phyloP scores from a whole-genome alignment of 2,888 invertebrate species.

The Mamestra brassicae region DNA sequence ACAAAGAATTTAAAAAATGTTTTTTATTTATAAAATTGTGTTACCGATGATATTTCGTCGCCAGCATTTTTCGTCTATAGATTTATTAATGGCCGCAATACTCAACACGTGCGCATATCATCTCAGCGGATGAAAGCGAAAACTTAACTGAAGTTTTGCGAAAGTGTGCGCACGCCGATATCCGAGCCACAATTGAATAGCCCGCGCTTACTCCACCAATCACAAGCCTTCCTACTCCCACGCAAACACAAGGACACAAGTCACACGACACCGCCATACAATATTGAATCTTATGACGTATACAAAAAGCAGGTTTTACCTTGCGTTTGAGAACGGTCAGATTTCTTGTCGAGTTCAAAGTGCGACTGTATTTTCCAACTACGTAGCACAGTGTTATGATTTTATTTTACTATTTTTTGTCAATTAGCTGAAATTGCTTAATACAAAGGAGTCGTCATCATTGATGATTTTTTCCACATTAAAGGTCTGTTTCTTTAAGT shows the following conservation, averaged over 20 bases:
- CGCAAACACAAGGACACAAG: conserved; percentile 82
- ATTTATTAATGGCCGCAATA: conserved; percentile 58
- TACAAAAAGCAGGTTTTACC: conserved; percentile 45
- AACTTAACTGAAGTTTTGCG: conserved; percentile 82
- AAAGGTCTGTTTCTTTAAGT: background rate
- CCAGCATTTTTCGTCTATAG: conserved; percentile 56
- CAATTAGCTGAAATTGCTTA: background rate
- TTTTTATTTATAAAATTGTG: background rate
- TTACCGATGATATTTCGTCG: conserved; percentile 64
- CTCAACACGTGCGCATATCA: conserved; percentile 78
- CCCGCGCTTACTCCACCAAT: conserved; percentile 83
- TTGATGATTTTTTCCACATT: background rate
- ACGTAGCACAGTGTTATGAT: conserved; percentile 20
- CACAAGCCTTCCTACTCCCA: conserved; percentile 77
- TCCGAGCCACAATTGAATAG: conserved; percentile 84
- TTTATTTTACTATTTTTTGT: conserved; percentile 30
- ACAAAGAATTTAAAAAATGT: background rate
- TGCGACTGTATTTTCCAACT: conserved; percentile 67
- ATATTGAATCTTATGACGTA: conserved; percentile 70
- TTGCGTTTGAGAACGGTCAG: conserved; percentile 32
- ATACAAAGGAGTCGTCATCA: background rate
- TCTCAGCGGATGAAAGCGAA: conserved; percentile 86
- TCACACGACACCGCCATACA: conserved; percentile 66
- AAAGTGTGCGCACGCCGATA: conserved; percentile 86
- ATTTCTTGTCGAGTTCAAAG: conserved; percentile 69